Evolutionary conservation across 2,888 invertebrate species (phyloP), one percentile per base, ranked within the genome.

Genomic region (Mimumesa dahlbomi): DNA sequence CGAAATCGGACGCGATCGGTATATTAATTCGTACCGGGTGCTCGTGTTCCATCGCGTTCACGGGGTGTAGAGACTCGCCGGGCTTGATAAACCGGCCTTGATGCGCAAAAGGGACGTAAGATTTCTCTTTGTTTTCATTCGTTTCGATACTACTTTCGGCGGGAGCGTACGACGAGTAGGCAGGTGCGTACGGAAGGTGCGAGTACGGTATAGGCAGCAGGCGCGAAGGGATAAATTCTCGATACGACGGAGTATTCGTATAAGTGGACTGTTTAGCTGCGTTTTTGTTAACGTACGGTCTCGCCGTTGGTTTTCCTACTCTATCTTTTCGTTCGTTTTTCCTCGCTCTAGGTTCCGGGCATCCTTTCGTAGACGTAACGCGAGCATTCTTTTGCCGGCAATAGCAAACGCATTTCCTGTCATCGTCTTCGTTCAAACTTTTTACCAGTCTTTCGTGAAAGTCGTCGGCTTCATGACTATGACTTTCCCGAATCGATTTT

Each of bases 401-500:
- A 9, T 77, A 79, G 36, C 86, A 86, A 38, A 78, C 54, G 68
- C 75, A 83, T 43, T 81, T 78, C n/a, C 75, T 79, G 0, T 66
- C 54, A 29, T 52, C 58, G 45, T 31, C 40, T 14, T 45, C 25
- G 19, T 13, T 53, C 40, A 0, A 3, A 5, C 18, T 52, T 58
- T 18, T 56, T 11, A 13, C 14, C 52, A 25, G 40, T n/a, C 1
- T 49, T 59, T 4, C 13, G 21, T 16, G n/a, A 6, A 25, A 3
- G 13, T 9, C 56, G 3, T 31, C 45, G 7, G 50, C 0, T 5
- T n/a, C 0, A 22, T 18, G 1, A n/a, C 29, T 38, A 0, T 69
- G 22, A 1, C 66, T 50, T 1, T 56, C 14, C 6, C 50, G 57
- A 7, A 72, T 25, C 1, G 54, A 52, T 14, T 34, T 52, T 2